Evolutionary conservation across 2,797 vertebrate species (phyloP).

Genomic region (Pseudochaenichthys georgianus): DNA sequence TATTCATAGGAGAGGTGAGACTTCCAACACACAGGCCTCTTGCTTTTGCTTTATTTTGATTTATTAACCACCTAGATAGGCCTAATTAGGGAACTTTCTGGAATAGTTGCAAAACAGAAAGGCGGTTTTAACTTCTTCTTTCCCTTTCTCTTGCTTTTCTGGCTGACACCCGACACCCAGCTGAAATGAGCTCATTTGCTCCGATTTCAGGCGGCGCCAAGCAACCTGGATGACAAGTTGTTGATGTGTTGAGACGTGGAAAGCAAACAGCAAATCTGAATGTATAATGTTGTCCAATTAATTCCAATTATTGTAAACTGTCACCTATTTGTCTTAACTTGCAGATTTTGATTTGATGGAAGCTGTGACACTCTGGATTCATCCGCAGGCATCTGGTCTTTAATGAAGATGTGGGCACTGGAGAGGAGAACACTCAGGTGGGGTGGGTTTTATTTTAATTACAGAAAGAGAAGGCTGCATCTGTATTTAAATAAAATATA

Average conservation of each 20-base stretch:
- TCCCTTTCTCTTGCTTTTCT: conserved; percentile 15
- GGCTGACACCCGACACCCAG: conserved; percentile 11
- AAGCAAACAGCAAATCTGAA: conserved; percentile 57
- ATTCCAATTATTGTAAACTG: conserved; percentile 67
- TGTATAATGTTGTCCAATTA: conserved; percentile 70
- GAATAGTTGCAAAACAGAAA: conserved; percentile 43
- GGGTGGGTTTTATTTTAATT: not conserved
- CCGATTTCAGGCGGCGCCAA: conserved; percentile 28
- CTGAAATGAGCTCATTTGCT: conserved; percentile 62
- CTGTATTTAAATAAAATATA: not conserved
- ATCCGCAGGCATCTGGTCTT: conserved; percentile 43
- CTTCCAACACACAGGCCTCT: conserved; percentile 38
- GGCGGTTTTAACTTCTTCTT: conserved; percentile 20
- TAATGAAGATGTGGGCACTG: conserved; percentile 48
- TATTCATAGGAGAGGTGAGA: conserved; percentile 74
- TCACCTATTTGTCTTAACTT: conserved; percentile 58
- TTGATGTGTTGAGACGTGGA: conserved; percentile 52
- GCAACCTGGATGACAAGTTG: conserved; percentile 54
- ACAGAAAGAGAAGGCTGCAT: not conserved
- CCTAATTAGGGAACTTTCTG: conserved; percentile 76
- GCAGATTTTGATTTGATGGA: conserved; percentile 44
- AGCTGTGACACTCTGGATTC: conserved; percentile 30
- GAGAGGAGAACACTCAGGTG: conserved; percentile 16
- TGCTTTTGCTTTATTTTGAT: conserved; percentile 62
- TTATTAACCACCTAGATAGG: conserved; percentile 69